phyloP scores from a whole-genome alignment of 1,140 invertebrate species.

The Ips typographus region DNA sequence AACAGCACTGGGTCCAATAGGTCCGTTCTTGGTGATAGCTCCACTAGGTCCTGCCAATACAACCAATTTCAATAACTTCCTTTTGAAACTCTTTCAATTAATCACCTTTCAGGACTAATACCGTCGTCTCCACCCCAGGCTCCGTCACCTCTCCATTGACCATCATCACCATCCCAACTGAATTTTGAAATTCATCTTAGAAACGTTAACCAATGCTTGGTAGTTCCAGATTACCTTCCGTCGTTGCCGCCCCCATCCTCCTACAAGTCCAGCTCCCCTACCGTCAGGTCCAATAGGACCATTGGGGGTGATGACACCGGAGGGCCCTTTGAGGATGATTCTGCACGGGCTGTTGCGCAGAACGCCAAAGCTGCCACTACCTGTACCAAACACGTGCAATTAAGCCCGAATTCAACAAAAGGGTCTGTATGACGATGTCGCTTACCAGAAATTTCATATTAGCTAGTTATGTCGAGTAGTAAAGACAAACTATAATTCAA shows the following conservation, averaged over 20 bases:
- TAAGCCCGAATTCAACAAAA: not conserved
- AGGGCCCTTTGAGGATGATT: constrained; percentile 36
- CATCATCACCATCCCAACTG: constrained; percentile 22
- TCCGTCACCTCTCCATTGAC: constrained; percentile 22
- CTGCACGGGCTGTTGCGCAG: constrained; percentile 22
- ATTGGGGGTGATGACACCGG: constrained; percentile 36
- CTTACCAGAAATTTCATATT: constrained; percentile 36
- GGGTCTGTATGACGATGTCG: not conserved
- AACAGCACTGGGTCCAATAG: constrained; percentile 14
- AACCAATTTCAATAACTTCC: not conserved
- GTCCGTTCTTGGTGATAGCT: constrained; percentile 30
- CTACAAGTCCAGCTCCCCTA: constrained; percentile 24
- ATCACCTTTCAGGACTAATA: constrained; percentile 30
- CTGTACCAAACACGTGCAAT: constrained; percentile 8
- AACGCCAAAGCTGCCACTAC: constrained; percentile 36
- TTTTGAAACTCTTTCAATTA: no score
- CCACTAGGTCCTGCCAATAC: constrained; percentile 23
- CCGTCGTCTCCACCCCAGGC: constrained; percentile 18
- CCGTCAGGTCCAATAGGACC: constrained; percentile 40
- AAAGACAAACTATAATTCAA: constrained; percentile 36
- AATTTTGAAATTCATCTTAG: not conserved
- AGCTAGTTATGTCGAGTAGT: constrained; percentile 15
- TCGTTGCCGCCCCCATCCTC: constrained; percentile 11
- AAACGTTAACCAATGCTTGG: not conserved
- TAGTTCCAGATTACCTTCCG: constrained; percentile 1